Base-by-base conservation (phyloP, 2,888 invertebrate genomes). In the Andrena haemorrhoa region DNA sequence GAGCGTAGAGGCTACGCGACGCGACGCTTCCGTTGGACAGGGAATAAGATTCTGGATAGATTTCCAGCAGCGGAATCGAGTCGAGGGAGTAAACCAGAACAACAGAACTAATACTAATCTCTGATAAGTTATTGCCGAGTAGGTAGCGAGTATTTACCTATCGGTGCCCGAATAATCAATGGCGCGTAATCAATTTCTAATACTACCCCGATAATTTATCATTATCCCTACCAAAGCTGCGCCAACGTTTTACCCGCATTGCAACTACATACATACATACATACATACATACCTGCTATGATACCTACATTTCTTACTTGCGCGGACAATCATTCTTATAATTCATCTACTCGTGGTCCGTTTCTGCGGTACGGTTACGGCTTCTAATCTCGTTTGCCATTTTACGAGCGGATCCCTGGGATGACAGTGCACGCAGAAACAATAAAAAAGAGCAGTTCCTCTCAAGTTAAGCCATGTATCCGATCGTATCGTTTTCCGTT, bases 131-230 rank as follows among this genome's bases (percentile, higher is more conserved):
- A 86, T 83, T 70, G 68, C 75, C 68, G 69, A 51, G 75, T 83
- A 79, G 82, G 73, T 83, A 79, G 82, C 77, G 75, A 64, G 70
- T 88, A 86, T 81, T 83, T 85, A 82, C 81, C 51, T 74, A 58
- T 80, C 49, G 75, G 63, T 51, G 53, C 56, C 70, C 79, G 74
- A 73, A 78, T 86, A 87, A 87, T 84, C 87, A 75, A 87, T 82
- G 79, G 79, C 20, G 72, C 77, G 81, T 77, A 88, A 88, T 88
- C 87, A 86, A 88, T 88, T 85, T 82, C 80, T 77, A 77, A 79
- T 68, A 79, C 74, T 69, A 71, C 64, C 70, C 68, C 71, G 77
- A 88, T 85, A 88, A 86, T 88, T 85, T 85, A 85, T 86, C 75
- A 78, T 82, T 74, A 77, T 56, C 73, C 60, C 49, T 35, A 29